Conservation (phyloP, 2,888 invertebrate genomes). For the Drosophila antonietae region DNA sequence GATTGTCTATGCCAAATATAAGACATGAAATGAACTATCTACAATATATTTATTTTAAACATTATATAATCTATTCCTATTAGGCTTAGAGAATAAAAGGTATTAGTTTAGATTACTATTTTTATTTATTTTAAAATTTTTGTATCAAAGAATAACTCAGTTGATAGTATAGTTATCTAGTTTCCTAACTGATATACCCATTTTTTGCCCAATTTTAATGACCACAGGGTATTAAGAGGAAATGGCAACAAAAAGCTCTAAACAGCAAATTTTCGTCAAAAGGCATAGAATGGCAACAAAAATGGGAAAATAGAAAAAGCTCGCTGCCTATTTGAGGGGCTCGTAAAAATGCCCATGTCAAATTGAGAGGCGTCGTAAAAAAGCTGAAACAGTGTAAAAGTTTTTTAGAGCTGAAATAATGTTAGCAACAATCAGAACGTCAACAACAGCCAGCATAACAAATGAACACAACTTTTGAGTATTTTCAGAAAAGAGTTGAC, state of each 20-base stretch:
- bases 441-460: constrained; percentile 36
- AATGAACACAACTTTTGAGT: constrained; percentile 45
- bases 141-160: too few relatives aligned
- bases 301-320: constrained; percentile 42
- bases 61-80: too few relatives aligned
- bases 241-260: constrained; percentile 49
- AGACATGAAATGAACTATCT: too few relatives aligned
- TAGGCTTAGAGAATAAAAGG: too few relatives aligned
- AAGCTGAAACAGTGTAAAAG: constrained; percentile 31
- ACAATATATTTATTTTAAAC: too few relatives aligned
- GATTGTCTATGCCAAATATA: too few relatives aligned
- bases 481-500: constrained; percentile 29
- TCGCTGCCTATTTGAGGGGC: constrained; percentile 60
- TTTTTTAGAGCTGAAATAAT: constrained; percentile 66
- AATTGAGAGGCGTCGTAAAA: constrained; percentile 52
- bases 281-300: constrained; percentile 30
- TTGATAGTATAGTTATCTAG: too few relatives aligned
- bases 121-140: too few relatives aligned
- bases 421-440: constrained; percentile 41
- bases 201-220: neutral
- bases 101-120: too few relatives aligned
- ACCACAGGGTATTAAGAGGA: constrained; percentile 6
- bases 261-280: constrained; percentile 9
- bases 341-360: constrained; percentile 66
- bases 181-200: neutral